Conservation (phyloP, 2,888 invertebrate genomes). For the Vesta saturnalis region DNA sequence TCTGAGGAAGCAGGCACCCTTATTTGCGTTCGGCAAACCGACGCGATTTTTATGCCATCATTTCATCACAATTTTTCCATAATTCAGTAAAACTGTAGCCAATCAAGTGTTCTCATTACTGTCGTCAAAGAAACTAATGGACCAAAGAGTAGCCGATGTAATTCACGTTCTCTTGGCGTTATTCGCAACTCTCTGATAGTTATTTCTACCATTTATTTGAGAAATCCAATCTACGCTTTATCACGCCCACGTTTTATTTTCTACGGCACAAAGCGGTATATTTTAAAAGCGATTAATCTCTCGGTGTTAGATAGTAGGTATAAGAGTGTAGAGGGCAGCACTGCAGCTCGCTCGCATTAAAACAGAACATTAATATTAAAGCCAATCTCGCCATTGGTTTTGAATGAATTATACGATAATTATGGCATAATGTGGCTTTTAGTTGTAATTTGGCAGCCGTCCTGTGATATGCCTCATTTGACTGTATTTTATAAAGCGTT, state of each 20-base stretch:
- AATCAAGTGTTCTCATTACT: slow-evolving; percentile 52
- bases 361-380: slow-evolving; percentile 20
- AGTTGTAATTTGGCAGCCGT: slow-evolving; percentile 42
- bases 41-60: slow-evolving; percentile 45
- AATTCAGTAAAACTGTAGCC: slow-evolving; percentile 51
- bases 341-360: slow-evolving; percentile 38
- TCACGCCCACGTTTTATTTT: slow-evolving; percentile 42
- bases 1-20: slow-evolving; percentile 53
- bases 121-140: slow-evolving; percentile 55
- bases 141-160: slow-evolving; percentile 53
- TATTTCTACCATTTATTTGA: slow-evolving; percentile 52
- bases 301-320: slow-evolving; percentile 37
- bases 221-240: slow-evolving; percentile 52
- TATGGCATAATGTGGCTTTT: slow-evolving; percentile 40
- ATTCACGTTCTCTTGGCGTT: slow-evolving; percentile 36
- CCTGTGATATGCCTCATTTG: slow-evolving; percentile 45
- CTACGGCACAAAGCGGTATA: slow-evolving; percentile 36
- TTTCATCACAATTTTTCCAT: slow-evolving; percentile 49
- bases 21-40: slow-evolving; percentile 55
- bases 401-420: slow-evolving; percentile 38
- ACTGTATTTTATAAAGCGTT: slow-evolving; percentile 49
- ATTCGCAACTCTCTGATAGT: slow-evolving; percentile 44
- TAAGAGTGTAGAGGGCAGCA: slow-evolving; percentile 41
- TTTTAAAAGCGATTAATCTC: slow-evolving; percentile 46
- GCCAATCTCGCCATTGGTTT: slow-evolving; percentile 37